Evolutionary conservation across 2,797 vertebrate genomes (phyloP).

Genomic region (Pipistrellus pipistrellus): DNA sequence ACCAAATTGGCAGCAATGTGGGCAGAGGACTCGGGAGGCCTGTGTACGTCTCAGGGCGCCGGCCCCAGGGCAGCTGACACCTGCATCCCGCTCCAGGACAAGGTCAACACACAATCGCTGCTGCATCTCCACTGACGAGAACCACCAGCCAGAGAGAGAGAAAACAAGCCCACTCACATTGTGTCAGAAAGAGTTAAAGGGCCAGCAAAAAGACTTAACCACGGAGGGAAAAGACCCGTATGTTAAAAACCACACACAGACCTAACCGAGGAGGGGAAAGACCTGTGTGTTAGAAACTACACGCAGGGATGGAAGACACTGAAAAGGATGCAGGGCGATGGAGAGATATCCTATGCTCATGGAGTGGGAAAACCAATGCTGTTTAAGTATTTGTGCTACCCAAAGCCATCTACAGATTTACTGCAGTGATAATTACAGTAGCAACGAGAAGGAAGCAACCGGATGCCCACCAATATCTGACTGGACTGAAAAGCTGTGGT

Average conservation of each 20-base stretch:
- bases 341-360: neutral
- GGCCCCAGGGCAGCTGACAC: too few species aligned
- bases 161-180: neutral
- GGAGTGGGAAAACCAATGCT: neutral
- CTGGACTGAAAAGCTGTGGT: fast-evolving
- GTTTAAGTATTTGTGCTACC: neutral
- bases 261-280: neutral
- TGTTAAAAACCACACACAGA: neutral
- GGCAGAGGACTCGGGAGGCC: neutral
- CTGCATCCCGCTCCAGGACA: too few species aligned
- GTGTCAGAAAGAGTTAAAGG: neutral
- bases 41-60: neutral
- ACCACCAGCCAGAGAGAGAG: too few species aligned
- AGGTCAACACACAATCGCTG: neutral
- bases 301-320: neutral
- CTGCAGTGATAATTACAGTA: fast-evolving
- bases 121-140: neutral
- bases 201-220: neutral
- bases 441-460: neutral
- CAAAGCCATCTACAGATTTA: neutral
- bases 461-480: fast-evolving
- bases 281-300: neutral
- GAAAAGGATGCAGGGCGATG: neutral
- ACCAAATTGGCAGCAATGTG: neutral
- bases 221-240: neutral